These are phyloP conservation scores for Cisticola juncidis DNA, from an alignment of 2,113 vertebrate genomes.

Conservation along the genomic window DNA sequence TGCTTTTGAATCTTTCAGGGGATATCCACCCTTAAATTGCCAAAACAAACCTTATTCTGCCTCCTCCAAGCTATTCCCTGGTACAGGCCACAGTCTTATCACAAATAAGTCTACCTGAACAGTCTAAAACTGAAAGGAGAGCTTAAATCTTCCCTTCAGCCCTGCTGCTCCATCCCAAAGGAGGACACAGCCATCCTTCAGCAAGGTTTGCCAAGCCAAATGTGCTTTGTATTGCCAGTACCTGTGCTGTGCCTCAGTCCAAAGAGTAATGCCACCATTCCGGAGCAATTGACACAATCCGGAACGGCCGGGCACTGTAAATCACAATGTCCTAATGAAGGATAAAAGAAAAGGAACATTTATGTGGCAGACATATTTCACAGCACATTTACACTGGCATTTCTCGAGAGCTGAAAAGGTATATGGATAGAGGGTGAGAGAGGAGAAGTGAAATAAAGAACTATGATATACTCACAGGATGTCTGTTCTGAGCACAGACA, in stretches of 20 bases:
- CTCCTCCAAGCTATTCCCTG: neutral
- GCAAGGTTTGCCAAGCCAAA: neutral
- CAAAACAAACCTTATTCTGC: neutral
- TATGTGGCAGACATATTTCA: slow-evolving; percentile 20
- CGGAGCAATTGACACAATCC: neutral
- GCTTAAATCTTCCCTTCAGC: neutral
- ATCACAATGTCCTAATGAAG: slow-evolving; percentile 47
- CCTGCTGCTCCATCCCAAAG: neutral
- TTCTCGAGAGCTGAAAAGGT: slow-evolving; percentile 41
- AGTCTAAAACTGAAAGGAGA: neutral
- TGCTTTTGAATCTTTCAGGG: neutral
- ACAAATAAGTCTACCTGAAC: neutral
- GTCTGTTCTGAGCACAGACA: neutral
- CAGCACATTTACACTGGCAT: slow-evolving; percentile 30
- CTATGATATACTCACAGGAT: neutral
- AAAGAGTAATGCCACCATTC: slow-evolving; percentile 27
- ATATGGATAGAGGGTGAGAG: neutral
- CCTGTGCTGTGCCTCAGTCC: neutral
- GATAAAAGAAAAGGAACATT: slow-evolving; percentile 46
- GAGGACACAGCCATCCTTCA: neutral
- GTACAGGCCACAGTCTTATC: neutral
- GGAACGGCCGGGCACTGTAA: neutral
- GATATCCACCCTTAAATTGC: neutral
- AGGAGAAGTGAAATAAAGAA: slow-evolving; percentile 28
- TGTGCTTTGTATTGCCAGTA: neutral